These are phyloP conservation scores for Thalassoma bifasciatum DNA, from an alignment of 2,113 vertebrate genomes.

Conservation along the genomic window DNA sequence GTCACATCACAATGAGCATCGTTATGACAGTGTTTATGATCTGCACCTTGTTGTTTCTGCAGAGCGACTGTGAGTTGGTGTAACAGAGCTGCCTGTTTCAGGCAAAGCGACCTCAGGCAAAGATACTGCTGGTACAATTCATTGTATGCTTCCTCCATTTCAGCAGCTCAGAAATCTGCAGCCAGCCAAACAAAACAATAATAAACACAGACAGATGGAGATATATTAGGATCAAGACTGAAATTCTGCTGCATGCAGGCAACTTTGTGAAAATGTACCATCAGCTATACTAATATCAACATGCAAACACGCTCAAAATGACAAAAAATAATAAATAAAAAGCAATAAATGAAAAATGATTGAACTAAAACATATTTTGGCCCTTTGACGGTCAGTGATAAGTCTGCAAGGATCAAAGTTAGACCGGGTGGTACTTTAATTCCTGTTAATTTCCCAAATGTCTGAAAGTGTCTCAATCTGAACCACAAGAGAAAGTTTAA, in stretches of 20 bases:
- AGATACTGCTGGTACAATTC: slow-evolving; percentile 84
- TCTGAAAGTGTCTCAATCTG: no score
- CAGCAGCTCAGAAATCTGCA: slow-evolving; percentile 31
- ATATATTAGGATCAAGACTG: not conserved
- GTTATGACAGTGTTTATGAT: not conserved
- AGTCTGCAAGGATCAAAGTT: no score
- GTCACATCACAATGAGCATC: not conserved
- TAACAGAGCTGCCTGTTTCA: slow-evolving; percentile 84
- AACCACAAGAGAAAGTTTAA: no score
- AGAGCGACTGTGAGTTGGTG: slow-evolving; percentile 73
- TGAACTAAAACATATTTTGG: no score
- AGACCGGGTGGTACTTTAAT: no score
- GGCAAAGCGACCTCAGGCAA: slow-evolving; percentile 82
- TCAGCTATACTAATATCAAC: no score
- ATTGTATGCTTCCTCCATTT: slow-evolving; percentile 83
- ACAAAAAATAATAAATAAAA: no score
- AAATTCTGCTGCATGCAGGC: not conserved
- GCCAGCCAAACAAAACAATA: not conserved
- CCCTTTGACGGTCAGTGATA: no score
- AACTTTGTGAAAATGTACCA: not conserved
- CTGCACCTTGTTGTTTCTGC: slow-evolving; percentile 72
- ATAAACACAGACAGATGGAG: not conserved
- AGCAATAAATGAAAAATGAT: no score
- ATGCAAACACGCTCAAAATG: no score
- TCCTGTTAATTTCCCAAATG: no score